Base-by-base conservation (phyloP, 2,888 invertebrate species). In the Philereme vetulata region DNA sequence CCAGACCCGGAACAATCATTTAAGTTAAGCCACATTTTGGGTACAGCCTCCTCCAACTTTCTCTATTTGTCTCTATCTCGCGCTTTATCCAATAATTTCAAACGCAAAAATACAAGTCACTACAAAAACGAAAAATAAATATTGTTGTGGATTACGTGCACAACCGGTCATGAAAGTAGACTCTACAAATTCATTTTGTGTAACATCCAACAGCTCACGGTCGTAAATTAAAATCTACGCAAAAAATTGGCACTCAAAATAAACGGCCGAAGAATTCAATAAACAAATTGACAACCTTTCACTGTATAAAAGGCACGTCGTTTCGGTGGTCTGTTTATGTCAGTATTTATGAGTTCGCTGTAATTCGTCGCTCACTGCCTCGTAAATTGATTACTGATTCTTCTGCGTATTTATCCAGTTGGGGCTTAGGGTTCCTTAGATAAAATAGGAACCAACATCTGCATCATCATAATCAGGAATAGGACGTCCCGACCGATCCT, bases 341-440 rank as follows among this genome's bases (percentile, higher is more conserved):
- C 54, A 51, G 63, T 70, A 77, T 78, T 75, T 72, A 76, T 72
- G 67, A 72, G 72, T 77, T 76, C 74, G 51, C 51, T 49, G 74
- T 75, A 77, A 65, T 60, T 60, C 62, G 59, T 66, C 62, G 64
- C 62, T 63, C 36, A 47, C 49, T 48, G 63, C 52, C 66, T 66
- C 72, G 68, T 63, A 63, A 69, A 68, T 78, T 73, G 72, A 78
- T 76, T 72, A 68, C 65, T 71, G 65, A 63, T 72, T 72, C 68
- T 70, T 71, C 65, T 65, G 38, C 42, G 72, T 72, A 77, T 74
- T 68, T 72, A 72, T 71, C 65, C 58, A 51, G 59, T 53, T 60
- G 46, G 48, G 55, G 55, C 70, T 70, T 70, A 66, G 64, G 44
- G 46, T 54, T 55, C 62, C 33, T 40, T 32, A 32, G 40, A 9